Conservation (phyloP, 2,888 invertebrate species). For the Leistus spinibarbis region DNA sequence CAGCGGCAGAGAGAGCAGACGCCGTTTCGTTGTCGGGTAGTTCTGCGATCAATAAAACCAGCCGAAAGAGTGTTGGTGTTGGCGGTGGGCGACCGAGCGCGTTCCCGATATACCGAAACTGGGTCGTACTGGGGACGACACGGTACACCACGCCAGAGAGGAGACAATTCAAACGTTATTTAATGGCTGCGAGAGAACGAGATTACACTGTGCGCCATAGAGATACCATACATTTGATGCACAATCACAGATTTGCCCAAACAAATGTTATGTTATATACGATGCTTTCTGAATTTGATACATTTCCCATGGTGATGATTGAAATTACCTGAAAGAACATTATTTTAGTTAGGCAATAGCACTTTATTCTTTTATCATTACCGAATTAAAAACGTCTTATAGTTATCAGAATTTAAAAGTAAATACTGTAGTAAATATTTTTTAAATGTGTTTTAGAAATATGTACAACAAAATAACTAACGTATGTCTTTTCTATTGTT, state of each 20-base stretch:
- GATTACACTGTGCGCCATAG: neutral
- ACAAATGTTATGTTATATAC: neutral
- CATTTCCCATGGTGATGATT: slow-evolving; percentile 14
- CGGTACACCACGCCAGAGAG: neutral
- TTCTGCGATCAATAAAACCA: slow-evolving; percentile 31
- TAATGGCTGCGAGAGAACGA: neutral
- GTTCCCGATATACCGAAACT: slow-evolving; percentile 35
- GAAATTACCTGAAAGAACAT: slow-evolving; percentile 21
- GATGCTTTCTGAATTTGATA: neutral
- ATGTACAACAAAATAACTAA: neutral
- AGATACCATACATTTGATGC: neutral
- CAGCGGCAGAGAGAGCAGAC: slow-evolving; percentile 1
- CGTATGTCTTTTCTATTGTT: slow-evolving; percentile 14
- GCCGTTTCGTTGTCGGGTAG: neutral
- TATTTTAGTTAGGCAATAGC: too few relatives aligned
- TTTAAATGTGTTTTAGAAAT: neutral
- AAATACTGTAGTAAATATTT: neutral
- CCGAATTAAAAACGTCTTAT: too few relatives aligned
- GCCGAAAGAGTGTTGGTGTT: slow-evolving; percentile 32
- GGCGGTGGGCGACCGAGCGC: slow-evolving; percentile 16
- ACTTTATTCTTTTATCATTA: too few relatives aligned
- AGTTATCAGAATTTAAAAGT: neutral
- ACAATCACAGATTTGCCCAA: neutral
- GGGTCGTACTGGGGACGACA: slow-evolving; percentile 29
- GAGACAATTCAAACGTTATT: neutral